A percentile compares a stretch with the other conserved stretches of the same genome.
These are phyloP conservation scores for Halictus rubicundus DNA, from an alignment of 1,140 invertebrate species.

Conservation along the genomic window DNA sequence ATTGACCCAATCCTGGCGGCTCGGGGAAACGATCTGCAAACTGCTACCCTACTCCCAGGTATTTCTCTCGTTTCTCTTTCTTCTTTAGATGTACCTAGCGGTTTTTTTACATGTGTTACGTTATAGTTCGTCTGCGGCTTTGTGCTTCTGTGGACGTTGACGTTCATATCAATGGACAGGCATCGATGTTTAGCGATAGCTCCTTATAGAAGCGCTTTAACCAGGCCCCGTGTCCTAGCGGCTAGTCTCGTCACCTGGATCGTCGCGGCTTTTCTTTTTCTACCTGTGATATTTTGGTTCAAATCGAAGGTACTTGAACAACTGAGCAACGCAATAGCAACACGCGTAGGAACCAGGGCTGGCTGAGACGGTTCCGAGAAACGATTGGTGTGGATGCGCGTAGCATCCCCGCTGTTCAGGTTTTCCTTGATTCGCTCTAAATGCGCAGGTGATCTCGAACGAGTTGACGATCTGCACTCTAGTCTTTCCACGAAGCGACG, in stretches of 20 bases:
- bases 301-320: slow-evolving; percentile 50
- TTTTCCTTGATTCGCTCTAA: not conserved
- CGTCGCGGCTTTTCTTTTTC: slow-evolving; percentile 79
- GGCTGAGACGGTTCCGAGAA: too few species aligned
- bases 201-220: slow-evolving; percentile 82
- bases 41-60: slow-evolving; percentile 83
- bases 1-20: slow-evolving; percentile 79
- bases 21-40: slow-evolving; percentile 81
- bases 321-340: not conserved
- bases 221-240: slow-evolving; percentile 75
- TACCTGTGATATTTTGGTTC: slow-evolving; percentile 82
- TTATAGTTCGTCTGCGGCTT: slow-evolving; percentile 83
- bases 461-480: slow-evolving; percentile 81
- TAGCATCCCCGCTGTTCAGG: too few species aligned
- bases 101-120: not conserved
- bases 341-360: too few species aligned
- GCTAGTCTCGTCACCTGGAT: slow-evolving; percentile 80
- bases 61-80: slow-evolving; percentile 10
- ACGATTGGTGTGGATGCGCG: too few species aligned
- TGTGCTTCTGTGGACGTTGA: slow-evolving; percentile 83
- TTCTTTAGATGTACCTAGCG: too few species aligned
- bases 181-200: slow-evolving; percentile 82
- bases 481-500: slow-evolving; percentile 80
- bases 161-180: slow-evolving; percentile 83
- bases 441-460: slow-evolving; percentile 50